These are phyloP conservation scores for Apodemus speciosus DNA, from an alignment of 2,113 vertebrate species.

Conservation along the genomic window DNA sequence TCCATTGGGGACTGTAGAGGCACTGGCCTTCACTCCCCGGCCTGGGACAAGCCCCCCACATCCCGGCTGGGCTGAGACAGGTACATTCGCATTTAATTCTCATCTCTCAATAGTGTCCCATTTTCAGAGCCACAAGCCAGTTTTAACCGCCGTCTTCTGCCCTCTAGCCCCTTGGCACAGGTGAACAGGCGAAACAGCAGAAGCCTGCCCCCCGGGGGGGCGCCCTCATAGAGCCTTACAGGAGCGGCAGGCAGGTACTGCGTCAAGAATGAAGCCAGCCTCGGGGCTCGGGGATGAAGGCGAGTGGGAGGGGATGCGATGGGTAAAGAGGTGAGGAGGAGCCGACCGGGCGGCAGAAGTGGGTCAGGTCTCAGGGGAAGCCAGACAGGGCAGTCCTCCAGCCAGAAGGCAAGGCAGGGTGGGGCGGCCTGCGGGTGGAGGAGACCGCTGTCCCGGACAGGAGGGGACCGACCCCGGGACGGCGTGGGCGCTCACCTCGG, in stretches of 20 bases:
- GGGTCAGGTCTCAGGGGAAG: conserved; percentile 76
- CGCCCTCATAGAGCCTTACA: background rate
- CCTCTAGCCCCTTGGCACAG: background rate
- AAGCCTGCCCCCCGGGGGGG: background rate
- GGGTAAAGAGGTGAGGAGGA: conserved; percentile 73
- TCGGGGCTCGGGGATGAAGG: background rate
- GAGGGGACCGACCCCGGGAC: background rate
- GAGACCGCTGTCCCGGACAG: background rate
- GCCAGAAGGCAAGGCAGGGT: conserved; percentile 1
- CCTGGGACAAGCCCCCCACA: background rate
- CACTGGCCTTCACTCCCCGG: background rate
- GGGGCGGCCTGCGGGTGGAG: background rate
- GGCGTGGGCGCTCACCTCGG: conserved; percentile 89
- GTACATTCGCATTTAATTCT: background rate
- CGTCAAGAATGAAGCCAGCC: conserved; percentile 59
- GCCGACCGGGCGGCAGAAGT: conserved; percentile 65
- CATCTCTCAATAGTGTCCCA: background rate
- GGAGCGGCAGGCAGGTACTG: background rate
- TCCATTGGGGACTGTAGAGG: background rate
- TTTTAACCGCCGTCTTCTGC: background rate
- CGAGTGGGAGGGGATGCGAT: conserved; percentile 34
- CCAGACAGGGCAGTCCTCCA: conserved; percentile 35
- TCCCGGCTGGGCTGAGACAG: background rate
- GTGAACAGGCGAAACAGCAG: background rate
- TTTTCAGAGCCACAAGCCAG: background rate